phyloP scores from a whole-genome alignment of 2,888 invertebrate genomes.

The Onchidella celtica region DNA sequence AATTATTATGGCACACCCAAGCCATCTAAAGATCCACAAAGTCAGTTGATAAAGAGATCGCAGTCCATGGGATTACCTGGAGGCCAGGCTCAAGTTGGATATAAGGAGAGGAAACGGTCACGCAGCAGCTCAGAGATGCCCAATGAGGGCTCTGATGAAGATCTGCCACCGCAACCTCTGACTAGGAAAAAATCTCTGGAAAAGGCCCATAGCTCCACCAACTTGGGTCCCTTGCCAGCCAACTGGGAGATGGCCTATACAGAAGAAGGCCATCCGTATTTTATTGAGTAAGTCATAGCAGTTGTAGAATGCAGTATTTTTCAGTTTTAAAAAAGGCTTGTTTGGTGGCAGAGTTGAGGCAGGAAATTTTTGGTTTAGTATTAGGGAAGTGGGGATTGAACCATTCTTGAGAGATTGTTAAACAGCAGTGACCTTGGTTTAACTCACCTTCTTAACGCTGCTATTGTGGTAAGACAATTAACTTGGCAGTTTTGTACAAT shows the following conservation, averaged over 20 bases:
- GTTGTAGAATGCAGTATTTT: neutral
- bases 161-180: conserved; percentile 60
- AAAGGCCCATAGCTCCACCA: conserved; percentile 68
- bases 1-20: conserved; percentile 85
- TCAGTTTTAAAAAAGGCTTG: neutral
- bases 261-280: conserved; percentile 97
- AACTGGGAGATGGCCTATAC: conserved; percentile 99
- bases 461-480: too few relatives aligned
- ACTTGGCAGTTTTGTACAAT: too few relatives aligned
- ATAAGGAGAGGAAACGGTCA: conserved; percentile 82
- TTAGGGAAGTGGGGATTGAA: too few relatives aligned
- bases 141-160: conserved; percentile 67
- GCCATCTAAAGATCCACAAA: conserved; percentile 79
- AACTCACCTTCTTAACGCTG: too few relatives aligned
- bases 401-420: too few relatives aligned
- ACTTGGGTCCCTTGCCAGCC: conserved; percentile 92
- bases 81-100: conserved; percentile 69
- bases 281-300: conserved; percentile 87
- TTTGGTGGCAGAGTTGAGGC: too few relatives aligned
- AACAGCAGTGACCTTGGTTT: too few relatives aligned
- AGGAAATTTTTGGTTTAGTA: too few relatives aligned
- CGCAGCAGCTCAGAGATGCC: conserved; percentile 83
- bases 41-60: conserved; percentile 70
- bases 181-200: conserved; percentile 73
- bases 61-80: conserved; percentile 66